These are phyloP conservation scores for Paguma larvata DNA, from an alignment of 2,797 vertebrate species.

Conservation along the genomic window DNA sequence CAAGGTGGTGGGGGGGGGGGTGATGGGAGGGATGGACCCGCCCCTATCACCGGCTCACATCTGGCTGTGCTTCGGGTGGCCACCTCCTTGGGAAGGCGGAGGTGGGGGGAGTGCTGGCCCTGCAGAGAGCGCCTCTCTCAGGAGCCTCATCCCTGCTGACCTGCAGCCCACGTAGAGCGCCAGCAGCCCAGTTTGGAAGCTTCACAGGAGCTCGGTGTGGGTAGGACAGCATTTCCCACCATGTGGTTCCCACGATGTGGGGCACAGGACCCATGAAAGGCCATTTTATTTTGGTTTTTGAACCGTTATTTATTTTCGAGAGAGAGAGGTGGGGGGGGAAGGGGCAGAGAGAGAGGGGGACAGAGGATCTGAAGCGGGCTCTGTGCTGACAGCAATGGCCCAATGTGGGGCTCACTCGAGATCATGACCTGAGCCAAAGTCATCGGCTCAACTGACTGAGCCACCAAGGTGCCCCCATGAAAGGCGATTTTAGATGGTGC, in stretches of 20 bases:
- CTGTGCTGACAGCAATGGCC: too few species aligned
- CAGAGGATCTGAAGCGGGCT: too few species aligned
- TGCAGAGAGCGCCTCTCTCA: not conserved
- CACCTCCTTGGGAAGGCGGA: not conserved
- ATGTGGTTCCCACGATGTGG: fast-evolving
- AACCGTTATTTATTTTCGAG: too few species aligned
- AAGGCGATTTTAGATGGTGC: not conserved
- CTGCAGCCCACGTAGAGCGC: not conserved
- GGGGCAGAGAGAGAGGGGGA: too few species aligned
- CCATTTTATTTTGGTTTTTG: not conserved
- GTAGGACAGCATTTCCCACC: fast-evolving
- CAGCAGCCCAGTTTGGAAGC: not conserved
- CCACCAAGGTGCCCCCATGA: not conserved
- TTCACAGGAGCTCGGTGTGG: too few species aligned
- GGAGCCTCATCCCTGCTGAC: not conserved
- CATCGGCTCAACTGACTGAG: too few species aligned
- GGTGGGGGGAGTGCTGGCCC: not conserved
- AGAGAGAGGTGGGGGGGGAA: too few species aligned
- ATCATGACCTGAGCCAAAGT: too few species aligned
- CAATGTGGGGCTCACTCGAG: too few species aligned
- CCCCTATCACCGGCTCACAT: not conserved
- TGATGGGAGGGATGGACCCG: too few species aligned
- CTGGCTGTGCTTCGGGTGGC: not conserved
- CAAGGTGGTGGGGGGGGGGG: too few species aligned
- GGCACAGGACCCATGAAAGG: not conserved